Evolutionary conservation across 2,888 invertebrate species (phyloP).

Genomic region (Clepsis dumicolana): DNA sequence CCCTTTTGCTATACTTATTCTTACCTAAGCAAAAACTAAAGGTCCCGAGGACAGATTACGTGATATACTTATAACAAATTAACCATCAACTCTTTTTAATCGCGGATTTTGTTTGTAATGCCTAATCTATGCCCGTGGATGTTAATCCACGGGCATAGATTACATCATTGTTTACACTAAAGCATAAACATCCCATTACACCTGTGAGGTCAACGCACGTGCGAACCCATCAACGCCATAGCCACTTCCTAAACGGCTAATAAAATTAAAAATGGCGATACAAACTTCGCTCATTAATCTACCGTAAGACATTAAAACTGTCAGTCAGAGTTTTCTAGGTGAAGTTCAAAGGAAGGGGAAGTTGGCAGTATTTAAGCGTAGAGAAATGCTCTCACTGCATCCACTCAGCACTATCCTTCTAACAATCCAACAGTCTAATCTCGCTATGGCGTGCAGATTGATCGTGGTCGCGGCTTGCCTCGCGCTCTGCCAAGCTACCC

Average conservation of each 20-base stretch:
- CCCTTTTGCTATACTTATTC: too few relatives aligned
- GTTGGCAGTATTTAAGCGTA: constrained; percentile 73
- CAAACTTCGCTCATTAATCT: constrained; percentile 65
- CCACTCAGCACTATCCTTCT: constrained; percentile 71
- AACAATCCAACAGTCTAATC: constrained; percentile 48
- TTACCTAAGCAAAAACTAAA: too few relatives aligned
- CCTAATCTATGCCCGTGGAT: too few relatives aligned
- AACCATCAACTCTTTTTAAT: too few relatives aligned
- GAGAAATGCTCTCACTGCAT: constrained; percentile 84
- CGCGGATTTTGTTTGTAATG: too few relatives aligned
- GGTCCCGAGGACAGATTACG: too few relatives aligned
- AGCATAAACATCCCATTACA: background rate
- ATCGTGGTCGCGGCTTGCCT: constrained; percentile 69
- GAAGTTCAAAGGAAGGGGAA: constrained; percentile 75
- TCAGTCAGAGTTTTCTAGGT: constrained; percentile 70
- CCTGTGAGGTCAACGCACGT: constrained; percentile 26
- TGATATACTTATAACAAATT: too few relatives aligned
- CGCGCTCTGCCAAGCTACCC: constrained; percentile 70
- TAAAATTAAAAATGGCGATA: constrained; percentile 36
- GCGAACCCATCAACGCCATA: constrained; percentile 3
- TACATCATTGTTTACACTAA: constrained; percentile 1
- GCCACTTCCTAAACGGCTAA: constrained; percentile 29
- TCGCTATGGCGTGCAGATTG: constrained; percentile 73
- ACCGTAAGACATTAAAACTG: constrained; percentile 75
- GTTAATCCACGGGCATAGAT: background rate